Evolutionary conservation across 2,113 vertebrate genomes (phyloP).

Genomic region (Tichodroma muraria): DNA sequence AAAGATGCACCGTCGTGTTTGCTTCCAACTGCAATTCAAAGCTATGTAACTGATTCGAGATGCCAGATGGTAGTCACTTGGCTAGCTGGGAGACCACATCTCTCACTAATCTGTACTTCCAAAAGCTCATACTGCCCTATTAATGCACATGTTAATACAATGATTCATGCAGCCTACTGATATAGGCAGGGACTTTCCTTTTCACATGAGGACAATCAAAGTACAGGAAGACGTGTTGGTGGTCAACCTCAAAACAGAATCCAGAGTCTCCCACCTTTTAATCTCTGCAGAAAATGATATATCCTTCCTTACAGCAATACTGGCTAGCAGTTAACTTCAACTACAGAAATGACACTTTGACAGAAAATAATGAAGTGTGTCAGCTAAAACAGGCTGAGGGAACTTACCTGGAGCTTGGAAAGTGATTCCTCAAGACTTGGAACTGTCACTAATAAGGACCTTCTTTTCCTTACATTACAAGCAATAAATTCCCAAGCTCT

Average conservation of each 20-base stretch:
- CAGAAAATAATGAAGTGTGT: not conserved
- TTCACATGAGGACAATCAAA: not conserved
- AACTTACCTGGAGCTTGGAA: conserved; percentile 73
- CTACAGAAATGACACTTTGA: not conserved
- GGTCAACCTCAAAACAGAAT: not conserved
- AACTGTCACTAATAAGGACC: conserved; percentile 83
- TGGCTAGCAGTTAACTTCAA: not conserved
- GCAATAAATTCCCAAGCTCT: conserved; percentile 87
- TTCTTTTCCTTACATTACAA: conserved; percentile 76
- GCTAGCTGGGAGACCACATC: not conserved
- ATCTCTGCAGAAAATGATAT: not conserved
- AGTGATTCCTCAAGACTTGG: conserved; percentile 85
- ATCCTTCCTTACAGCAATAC: not conserved
- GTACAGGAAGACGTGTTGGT: not conserved
- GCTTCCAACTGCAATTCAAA: not conserved
- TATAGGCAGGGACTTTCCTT: not conserved
- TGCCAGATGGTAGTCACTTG: not conserved
- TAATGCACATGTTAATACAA: not conserved
- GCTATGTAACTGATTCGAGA: not conserved
- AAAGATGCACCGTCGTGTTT: not conserved
- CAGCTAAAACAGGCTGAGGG: not conserved
- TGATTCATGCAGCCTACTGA: not conserved
- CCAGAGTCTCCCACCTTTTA: not conserved
- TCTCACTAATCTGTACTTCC: not conserved
- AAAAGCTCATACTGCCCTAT: not conserved